Percentiles rank a stretch among this genome's conserved stretches.
Conservation (phyloP, 1,140 invertebrate species). For the Nomia melanderi region DNA sequence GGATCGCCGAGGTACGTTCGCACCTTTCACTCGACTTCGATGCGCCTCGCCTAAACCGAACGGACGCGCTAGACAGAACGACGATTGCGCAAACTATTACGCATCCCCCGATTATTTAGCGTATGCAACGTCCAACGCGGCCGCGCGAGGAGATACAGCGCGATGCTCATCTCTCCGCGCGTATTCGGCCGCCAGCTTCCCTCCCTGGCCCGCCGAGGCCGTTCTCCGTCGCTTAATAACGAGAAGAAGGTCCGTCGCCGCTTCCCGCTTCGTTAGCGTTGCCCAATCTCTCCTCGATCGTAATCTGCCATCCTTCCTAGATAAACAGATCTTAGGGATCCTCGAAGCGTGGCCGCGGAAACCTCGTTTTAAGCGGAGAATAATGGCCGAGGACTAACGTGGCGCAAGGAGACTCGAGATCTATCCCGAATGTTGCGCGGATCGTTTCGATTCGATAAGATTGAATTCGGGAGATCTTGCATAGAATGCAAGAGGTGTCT, state of each 20-base stretch:
- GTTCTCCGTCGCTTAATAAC: conserved; percentile 42
- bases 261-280: not conserved
- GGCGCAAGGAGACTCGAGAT: too few species aligned
- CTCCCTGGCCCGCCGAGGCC: conserved; percentile 11
- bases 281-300: conserved; percentile 1
- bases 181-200: not conserved
- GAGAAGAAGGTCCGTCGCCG: conserved; percentile 8
- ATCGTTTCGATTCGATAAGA: too few species aligned
- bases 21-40: conserved; percentile 26
- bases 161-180: conserved; percentile 31
- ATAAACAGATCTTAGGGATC: conserved; percentile 13
- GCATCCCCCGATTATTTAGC: conserved; percentile 22
- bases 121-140: conserved; percentile 1
- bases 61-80: not conserved
- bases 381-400: not conserved
- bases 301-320: conserved; percentile 23
- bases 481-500: too few species aligned
- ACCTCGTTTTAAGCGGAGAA: not conserved
- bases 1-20: not conserved
- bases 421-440: too few species aligned
- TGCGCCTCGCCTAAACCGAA: conserved; percentile 1
- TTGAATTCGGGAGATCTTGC: too few species aligned
- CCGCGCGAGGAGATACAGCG: conserved; percentile 26
- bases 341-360: conserved; percentile 7
- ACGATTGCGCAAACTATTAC: conserved; percentile 16